These are phyloP conservation scores for Calyptomena viridis DNA, from an alignment of 2,113 vertebrate genomes.

Conservation along the genomic window DNA sequence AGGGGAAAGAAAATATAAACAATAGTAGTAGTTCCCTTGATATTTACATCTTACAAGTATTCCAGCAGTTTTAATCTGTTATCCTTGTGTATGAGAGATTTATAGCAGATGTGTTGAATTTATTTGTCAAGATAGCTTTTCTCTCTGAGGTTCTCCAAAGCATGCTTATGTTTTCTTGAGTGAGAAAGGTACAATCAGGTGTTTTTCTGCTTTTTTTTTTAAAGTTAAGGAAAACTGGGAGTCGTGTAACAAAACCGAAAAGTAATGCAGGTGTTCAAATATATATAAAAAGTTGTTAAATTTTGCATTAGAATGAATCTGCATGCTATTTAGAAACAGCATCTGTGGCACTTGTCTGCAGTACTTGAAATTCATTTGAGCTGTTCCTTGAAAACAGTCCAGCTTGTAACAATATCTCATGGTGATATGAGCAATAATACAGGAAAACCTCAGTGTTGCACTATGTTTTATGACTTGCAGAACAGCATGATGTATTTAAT, in stretches of 20 bases:
- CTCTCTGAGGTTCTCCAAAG: not conserved
- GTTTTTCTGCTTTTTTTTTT: not conserved
- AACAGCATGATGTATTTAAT: slow-evolving; percentile 39
- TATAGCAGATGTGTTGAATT: not conserved
- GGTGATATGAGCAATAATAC: slow-evolving; percentile 34
- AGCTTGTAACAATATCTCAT: slow-evolving; percentile 36
- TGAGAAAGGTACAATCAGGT: not conserved
- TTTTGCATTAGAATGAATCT: slow-evolving; percentile 4
- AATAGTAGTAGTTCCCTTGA: not conserved
- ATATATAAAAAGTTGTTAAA: not conserved
- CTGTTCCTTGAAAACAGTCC: not conserved
- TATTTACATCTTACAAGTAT: not conserved
- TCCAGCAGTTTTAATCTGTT: not conserved
- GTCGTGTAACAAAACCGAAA: not conserved
- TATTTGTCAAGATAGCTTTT: not conserved
- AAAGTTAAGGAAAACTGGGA: not conserved
- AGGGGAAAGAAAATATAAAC: not conserved
- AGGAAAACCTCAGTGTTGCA: not conserved
- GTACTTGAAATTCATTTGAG: slow-evolving; percentile 21
- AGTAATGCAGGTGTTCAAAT: not conserved
- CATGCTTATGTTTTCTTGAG: not conserved
- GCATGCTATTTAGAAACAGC: not conserved
- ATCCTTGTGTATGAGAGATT: not conserved
- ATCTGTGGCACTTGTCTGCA: not conserved
- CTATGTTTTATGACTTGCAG: slow-evolving; percentile 30